Evolutionary conservation across 1,140 invertebrate genomes (phyloP).

Genomic region (Bombyx mandarina): DNA sequence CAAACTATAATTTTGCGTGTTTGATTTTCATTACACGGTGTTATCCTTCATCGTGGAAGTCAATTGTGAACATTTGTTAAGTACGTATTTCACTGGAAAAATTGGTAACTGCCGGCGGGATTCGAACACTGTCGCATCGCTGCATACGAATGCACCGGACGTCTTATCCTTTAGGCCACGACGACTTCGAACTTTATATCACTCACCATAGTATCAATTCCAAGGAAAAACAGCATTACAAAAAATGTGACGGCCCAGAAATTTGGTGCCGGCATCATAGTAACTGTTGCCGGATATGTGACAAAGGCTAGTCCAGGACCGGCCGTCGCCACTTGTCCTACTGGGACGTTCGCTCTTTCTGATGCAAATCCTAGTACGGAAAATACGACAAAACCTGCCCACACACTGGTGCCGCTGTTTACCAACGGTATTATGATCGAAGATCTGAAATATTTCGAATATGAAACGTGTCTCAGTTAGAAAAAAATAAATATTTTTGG

Average conservation of each 20-base stretch:
- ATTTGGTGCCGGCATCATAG: slow-evolving; percentile 88
- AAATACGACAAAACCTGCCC: slow-evolving; percentile 95
- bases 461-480: not conserved
- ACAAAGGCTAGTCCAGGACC: slow-evolving; percentile 93
- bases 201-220: slow-evolving; percentile 75
- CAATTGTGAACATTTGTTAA: no score
- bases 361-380: slow-evolving; percentile 93
- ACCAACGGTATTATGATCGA: slow-evolving; percentile 81
- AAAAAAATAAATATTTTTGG: not conserved
- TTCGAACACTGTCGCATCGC: no score
- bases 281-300: slow-evolving; percentile 92
- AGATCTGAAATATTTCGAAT: slow-evolving; percentile 71
- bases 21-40: no score
- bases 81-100: no score
- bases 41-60: no score
- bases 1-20: no score
- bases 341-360: slow-evolving; percentile 83
- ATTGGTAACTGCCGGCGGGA: no score
- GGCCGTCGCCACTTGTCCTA: slow-evolving; percentile 89
- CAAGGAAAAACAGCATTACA: slow-evolving; percentile 92
- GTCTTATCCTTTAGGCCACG: no score
- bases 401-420: slow-evolving; percentile 91
- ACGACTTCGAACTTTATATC: no score
- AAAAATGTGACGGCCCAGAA: slow-evolving; percentile 94
- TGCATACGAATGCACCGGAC: no score